These are phyloP conservation scores for Paracanthobrama guichenoti DNA, from an alignment of 2,113 vertebrate species.

Conservation along the genomic window DNA sequence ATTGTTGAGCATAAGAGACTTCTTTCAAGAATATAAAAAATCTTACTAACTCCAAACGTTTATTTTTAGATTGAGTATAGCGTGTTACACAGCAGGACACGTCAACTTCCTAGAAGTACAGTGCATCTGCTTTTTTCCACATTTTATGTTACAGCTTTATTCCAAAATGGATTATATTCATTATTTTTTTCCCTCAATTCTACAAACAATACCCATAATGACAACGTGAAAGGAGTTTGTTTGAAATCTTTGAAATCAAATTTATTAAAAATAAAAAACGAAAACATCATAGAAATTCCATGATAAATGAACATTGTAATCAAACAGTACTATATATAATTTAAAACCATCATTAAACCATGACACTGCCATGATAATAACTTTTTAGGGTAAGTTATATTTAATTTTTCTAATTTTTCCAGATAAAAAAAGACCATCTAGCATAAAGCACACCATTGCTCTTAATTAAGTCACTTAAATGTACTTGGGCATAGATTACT, in stretches of 20 bases:
- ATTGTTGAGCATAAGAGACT: too few relatives aligned
- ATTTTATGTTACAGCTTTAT: too few relatives aligned
- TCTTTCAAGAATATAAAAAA: not conserved
- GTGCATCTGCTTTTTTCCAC: too few relatives aligned
- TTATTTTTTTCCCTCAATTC: too few relatives aligned
- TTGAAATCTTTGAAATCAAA: too few relatives aligned
- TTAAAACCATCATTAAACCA: not conserved
- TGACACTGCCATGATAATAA: too few relatives aligned
- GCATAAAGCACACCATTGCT: not conserved
- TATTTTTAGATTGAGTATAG: not conserved
- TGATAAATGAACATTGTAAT: not conserved
- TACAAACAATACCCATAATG: too few relatives aligned
- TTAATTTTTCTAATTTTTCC: not conserved
- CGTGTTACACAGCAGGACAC: too few relatives aligned
- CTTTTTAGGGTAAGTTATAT: not conserved
- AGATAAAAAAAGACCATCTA: not conserved
- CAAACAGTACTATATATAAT: not conserved
- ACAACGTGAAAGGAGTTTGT: too few relatives aligned
- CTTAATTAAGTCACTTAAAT: not conserved
- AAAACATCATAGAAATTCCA: not conserved
- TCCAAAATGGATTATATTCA: too few relatives aligned
- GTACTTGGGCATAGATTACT: not conserved
- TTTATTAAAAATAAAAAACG: too few relatives aligned
- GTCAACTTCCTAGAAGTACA: too few relatives aligned
- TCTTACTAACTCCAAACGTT: not conserved